phyloP scores from a whole-genome alignment of 2,797 vertebrate species.

The Sebastes vulpes region DNA sequence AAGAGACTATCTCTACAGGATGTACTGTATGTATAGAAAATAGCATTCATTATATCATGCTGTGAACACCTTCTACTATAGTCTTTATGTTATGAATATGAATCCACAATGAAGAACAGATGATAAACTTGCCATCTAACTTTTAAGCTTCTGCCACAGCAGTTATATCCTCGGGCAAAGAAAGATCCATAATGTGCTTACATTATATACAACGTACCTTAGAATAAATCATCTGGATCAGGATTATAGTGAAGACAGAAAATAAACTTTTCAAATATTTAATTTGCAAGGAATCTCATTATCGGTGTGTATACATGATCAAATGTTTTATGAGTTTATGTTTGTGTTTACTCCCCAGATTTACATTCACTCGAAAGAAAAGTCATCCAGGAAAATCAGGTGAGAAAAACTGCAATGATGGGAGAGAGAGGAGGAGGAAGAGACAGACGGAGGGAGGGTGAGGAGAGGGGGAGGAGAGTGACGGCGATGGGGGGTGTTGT shows the following conservation, averaged over 20 bases:
- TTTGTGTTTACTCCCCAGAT: background rate
- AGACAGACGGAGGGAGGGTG: constrained; percentile 23
- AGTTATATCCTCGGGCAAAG: background rate
- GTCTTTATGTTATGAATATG: background rate
- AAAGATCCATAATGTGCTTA: background rate
- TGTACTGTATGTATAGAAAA: background rate
- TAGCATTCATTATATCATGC: background rate
- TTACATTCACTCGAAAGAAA: background rate
- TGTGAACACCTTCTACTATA: background rate
- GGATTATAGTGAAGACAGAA: background rate
- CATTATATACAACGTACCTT: background rate
- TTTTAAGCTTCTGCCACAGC: background rate
- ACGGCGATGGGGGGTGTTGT: constrained; percentile 41
- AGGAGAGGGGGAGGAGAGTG: constrained; percentile 61
- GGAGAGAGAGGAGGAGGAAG: constrained; percentile 34
- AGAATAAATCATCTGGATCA: background rate
- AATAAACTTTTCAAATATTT: background rate
- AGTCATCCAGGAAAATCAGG: constrained; percentile 20
- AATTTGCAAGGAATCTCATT: background rate
- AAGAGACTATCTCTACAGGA: no score
- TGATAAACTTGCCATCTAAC: background rate
- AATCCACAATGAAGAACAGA: background rate
- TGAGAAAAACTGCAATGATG: constrained; percentile 22
- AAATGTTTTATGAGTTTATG: background rate
- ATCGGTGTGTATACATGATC: background rate